Percentiles rank a stretch among this genome's conserved stretches.
These are phyloP conservation scores for Egretta garzetta DNA, from an alignment of 2,113 vertebrate species.

Conservation along the genomic window DNA sequence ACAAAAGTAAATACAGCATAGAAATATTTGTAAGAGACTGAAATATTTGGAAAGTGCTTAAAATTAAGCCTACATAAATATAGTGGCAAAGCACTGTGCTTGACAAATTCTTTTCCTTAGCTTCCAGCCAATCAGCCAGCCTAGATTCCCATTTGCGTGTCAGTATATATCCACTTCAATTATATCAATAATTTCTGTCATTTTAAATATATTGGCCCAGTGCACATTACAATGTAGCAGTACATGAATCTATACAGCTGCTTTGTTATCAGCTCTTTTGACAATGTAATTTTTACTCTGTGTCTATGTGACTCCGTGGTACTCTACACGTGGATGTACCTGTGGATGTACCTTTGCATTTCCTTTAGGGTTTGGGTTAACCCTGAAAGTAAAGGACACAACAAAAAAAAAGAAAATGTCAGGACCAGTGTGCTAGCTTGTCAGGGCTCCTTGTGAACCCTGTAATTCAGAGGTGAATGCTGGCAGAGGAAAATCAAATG, in stretches of 20 bases:
- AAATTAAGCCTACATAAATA: constrained; percentile 19
- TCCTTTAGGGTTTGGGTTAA: background rate
- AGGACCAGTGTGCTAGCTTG: background rate
- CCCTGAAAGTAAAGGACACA: background rate
- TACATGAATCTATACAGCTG: background rate
- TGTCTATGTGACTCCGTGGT: background rate
- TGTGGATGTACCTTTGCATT: background rate
- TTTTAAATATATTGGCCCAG: background rate
- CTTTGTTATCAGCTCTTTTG: background rate
- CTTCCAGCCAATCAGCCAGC: background rate
- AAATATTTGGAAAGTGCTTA: constrained; percentile 11
- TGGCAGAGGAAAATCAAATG: background rate
- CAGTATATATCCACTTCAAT: background rate
- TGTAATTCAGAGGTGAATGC: background rate
- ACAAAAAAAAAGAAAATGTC: background rate
- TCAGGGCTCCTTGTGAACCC: background rate
- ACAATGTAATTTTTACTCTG: background rate
- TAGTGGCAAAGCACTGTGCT: background rate
- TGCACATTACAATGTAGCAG: background rate
- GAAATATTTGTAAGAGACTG: background rate
- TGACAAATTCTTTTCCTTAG: constrained; percentile 18
- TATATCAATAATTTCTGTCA: background rate
- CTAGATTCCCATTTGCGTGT: constrained; percentile 2
- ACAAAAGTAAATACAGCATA: background rate
- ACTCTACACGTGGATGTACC: background rate